Conservation (phyloP, 2,888 invertebrate species). For the Chloroclysta siterata region DNA sequence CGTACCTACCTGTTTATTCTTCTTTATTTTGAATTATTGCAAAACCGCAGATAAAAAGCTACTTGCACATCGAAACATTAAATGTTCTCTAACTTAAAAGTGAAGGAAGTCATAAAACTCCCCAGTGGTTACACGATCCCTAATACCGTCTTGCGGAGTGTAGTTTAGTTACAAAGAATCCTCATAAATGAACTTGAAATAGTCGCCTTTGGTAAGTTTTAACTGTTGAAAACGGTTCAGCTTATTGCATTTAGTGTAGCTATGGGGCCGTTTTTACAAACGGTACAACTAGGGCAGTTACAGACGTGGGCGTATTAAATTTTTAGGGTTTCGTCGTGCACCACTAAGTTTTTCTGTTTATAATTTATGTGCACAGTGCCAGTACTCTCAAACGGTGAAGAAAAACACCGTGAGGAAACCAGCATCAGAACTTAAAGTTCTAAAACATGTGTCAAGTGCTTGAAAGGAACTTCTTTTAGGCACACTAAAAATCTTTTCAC, state of each 20-base stretch:
- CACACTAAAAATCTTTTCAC: no score
- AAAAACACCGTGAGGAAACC: no score
- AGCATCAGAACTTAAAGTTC: no score
- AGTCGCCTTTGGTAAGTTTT: constrained; percentile 18
- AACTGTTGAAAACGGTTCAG: constrained; percentile 12
- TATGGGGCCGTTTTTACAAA: constrained; percentile 3
- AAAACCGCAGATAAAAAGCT: no score
- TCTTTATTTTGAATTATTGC: no score
- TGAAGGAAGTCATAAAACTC: constrained; percentile 29
- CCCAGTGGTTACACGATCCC: constrained; percentile 25
- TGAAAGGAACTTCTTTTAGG: no score
- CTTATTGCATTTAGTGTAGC: constrained; percentile 3
- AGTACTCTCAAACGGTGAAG: no score
- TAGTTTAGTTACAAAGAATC: constrained; percentile 34
- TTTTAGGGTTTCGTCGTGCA: not conserved
- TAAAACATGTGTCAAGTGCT: no score
- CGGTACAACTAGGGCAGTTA: not conserved
- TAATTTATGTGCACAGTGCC: no score
- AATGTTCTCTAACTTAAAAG: constrained; percentile 17
- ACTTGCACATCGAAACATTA: not conserved
- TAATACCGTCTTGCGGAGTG: constrained; percentile 27
- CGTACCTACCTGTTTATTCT: no score
- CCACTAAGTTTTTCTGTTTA: no score
- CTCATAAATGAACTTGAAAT: constrained; percentile 28
- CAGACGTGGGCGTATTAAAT: not conserved